Conservation (phyloP, 2,888 invertebrate species). For the Teleiodes luculella region DNA sequence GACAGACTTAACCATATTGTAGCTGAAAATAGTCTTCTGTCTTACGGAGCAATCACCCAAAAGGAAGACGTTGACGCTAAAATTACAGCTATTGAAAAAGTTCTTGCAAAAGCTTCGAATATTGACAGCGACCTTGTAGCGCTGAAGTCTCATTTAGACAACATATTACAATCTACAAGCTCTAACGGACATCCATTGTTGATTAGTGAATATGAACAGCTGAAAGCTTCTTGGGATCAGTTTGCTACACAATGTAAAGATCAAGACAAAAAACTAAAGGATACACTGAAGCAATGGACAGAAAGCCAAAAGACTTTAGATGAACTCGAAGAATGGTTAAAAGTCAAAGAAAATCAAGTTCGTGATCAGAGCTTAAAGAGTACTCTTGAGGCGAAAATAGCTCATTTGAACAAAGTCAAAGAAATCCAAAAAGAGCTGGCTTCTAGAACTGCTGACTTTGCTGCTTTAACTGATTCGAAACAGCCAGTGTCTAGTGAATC, state of each 20-base stretch:
- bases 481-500: conserved; percentile 86
- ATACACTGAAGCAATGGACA: conserved; percentile 88
- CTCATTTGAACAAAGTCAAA: conserved; percentile 87
- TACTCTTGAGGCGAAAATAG: conserved; percentile 88
- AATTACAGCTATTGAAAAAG: conserved; percentile 85
- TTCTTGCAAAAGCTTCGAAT: conserved; percentile 84
- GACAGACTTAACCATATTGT: conserved; percentile 90
- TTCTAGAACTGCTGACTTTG: conserved; percentile 83
- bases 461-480: conserved; percentile 82
- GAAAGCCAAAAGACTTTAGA: conserved; percentile 89
- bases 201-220: conserved; percentile 85
- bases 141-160: conserved; percentile 84
- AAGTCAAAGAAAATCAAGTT: conserved; percentile 89
- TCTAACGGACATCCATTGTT: conserved; percentile 86
- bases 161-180: conserved; percentile 87
- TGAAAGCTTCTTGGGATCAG: conserved; percentile 85
- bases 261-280: conserved; percentile 84
- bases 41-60: conserved; percentile 88
- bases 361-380: conserved; percentile 94
- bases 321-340: conserved; percentile 89
- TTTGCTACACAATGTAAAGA: conserved; percentile 85
- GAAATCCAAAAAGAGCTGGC: conserved; percentile 84
- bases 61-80: conserved; percentile 88
- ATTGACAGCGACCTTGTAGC: conserved; percentile 84
- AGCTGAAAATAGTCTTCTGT: conserved; percentile 86